These are phyloP conservation scores for Scomber colias DNA, from an alignment of 2,113 vertebrate genomes.

Conservation along the genomic window DNA sequence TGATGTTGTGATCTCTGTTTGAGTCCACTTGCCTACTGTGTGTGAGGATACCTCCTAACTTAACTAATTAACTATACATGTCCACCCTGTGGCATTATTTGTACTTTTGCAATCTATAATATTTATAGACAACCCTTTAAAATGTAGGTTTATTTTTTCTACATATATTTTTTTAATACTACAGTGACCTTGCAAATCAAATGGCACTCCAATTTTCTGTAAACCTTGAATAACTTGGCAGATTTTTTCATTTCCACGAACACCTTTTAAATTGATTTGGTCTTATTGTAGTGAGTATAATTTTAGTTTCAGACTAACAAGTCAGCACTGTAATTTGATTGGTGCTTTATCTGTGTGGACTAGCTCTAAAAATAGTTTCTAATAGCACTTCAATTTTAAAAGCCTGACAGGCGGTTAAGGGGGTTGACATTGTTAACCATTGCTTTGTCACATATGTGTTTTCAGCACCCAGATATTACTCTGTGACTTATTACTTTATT, in stretches of 20 bases:
- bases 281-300: too few relatives aligned
- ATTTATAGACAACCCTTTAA: not conserved
- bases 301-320: too few relatives aligned
- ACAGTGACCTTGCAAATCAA: constrained; percentile 6
- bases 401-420: too few relatives aligned
- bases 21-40: constrained; percentile 13
- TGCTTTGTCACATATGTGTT: too few relatives aligned
- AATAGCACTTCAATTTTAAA: too few relatives aligned
- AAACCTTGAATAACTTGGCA: not conserved
- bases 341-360: too few relatives aligned
- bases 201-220: not conserved
- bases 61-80: constrained; percentile 30
- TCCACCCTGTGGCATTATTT: not conserved
- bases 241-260: not conserved
- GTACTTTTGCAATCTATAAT: not conserved
- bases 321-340: too few relatives aligned
- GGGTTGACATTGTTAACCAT: too few relatives aligned
- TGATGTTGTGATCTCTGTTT: constrained; percentile 29
- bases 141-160: constrained; percentile 16
- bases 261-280: not conserved
- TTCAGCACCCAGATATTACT: too few relatives aligned
- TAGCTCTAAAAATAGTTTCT: too few relatives aligned
- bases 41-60: not conserved
- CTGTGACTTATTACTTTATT: too few relatives aligned
- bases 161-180: not conserved